phyloP scores from a whole-genome alignment of 2,888 invertebrate species.

The Phrixothrix hirtus region DNA sequence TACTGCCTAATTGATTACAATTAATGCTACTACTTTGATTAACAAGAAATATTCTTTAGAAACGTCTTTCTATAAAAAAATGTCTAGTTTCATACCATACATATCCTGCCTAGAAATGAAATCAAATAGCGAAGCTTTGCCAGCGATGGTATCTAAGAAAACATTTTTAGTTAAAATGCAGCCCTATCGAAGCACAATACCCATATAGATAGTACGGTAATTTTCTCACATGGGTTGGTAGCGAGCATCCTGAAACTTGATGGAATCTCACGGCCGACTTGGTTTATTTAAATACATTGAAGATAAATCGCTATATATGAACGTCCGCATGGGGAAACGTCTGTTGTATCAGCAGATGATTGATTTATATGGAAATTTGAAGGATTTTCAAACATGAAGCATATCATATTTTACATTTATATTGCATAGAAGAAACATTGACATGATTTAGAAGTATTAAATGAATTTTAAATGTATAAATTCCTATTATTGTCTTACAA shows the following conservation, averaged over 20 bases:
- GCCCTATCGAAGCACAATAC: slow-evolving; percentile 24
- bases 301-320: slow-evolving; percentile 44
- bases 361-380: slow-evolving; percentile 45
- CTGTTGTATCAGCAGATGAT: slow-evolving; percentile 43
- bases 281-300: slow-evolving; percentile 51
- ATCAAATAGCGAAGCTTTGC: slow-evolving; percentile 3
- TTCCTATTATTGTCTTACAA: too few relatives aligned
- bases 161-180: slow-evolving; percentile 28
- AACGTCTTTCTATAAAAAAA: too few relatives aligned
- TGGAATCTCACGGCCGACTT: slow-evolving; percentile 52
- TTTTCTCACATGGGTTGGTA: slow-evolving; percentile 49
- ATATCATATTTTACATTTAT: slow-evolving; percentile 21
- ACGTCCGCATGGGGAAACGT: slow-evolving; percentile 34
- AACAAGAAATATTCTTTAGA: not conserved
- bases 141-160: slow-evolving; percentile 21
- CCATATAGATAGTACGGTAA: slow-evolving; percentile 40
- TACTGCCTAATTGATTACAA: slow-evolving; percentile 6
- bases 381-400: slow-evolving; percentile 30
- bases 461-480: too few relatives aligned
- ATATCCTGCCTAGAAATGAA: not conserved
- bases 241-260: slow-evolving; percentile 49
- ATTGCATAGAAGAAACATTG: too few relatives aligned
- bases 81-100: not conserved
- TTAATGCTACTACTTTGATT: not conserved
- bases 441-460: too few relatives aligned